Conservation (phyloP, 2,113 vertebrate genomes). For the Mormoops blainvillei region DNA sequence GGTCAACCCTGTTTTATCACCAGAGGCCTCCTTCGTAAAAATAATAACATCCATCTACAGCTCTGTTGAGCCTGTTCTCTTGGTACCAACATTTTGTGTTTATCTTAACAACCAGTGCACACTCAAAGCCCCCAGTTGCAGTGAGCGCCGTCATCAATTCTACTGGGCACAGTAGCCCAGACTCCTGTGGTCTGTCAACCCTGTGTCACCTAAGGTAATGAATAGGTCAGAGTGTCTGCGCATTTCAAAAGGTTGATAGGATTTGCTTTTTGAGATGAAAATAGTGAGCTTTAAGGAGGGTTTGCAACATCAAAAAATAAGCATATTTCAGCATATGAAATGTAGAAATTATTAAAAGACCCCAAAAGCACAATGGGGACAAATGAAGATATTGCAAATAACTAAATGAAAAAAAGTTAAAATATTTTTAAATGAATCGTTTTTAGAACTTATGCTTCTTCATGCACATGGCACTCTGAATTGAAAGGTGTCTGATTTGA, state of each 20-base stretch:
- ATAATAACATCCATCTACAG: slow-evolving; percentile 90
- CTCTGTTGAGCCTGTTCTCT: slow-evolving; percentile 81
- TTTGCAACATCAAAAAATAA: neutral
- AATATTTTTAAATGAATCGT: neutral
- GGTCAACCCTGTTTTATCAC: slow-evolving; percentile 87
- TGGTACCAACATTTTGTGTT: slow-evolving; percentile 84
- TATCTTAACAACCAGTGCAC: slow-evolving; percentile 84
- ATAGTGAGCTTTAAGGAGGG: neutral
- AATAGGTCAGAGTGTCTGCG: slow-evolving; percentile 34
- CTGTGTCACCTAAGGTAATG: slow-evolving; percentile 67
- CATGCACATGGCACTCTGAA: neutral
- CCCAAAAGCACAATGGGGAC: neutral
- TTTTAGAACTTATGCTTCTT: neutral
- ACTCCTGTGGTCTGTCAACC: slow-evolving; percentile 69
- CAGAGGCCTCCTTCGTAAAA: slow-evolving; percentile 88
- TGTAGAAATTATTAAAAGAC: neutral
- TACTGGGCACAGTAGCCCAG: slow-evolving; percentile 72
- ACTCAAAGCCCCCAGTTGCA: slow-evolving; percentile 65
- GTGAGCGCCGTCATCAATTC: slow-evolving; percentile 60
- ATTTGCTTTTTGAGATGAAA: slow-evolving; percentile 10
- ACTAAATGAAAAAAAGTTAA: neutral
- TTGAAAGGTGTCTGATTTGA: neutral
- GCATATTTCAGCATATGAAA: neutral
- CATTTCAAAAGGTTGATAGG: slow-evolving; percentile 43
- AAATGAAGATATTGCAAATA: neutral